A percentile compares a stretch with the other conserved stretches of the same genome.
Conservation (phyloP, 2,888 invertebrate genomes). For the Synergus umbraculus region DNA sequence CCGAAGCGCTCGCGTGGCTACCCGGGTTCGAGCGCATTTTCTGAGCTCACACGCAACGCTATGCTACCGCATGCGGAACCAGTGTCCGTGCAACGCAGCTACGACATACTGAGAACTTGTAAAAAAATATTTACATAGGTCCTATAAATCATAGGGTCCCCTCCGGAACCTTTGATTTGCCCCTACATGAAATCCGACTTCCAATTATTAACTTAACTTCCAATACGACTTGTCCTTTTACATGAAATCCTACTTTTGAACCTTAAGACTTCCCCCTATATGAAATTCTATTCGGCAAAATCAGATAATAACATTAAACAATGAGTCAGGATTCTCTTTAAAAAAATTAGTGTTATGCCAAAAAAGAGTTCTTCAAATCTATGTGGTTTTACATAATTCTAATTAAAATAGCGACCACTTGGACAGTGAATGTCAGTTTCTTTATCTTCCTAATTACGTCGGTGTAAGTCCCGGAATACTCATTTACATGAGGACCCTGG, state of each 20-base stretch:
- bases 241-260: no score
- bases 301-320: not conserved
- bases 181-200: no score
- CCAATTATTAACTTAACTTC: no score
- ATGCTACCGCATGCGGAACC: slow-evolving; percentile 37
- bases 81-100: not conserved
- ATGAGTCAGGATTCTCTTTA: not conserved
- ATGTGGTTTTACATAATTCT: not conserved
- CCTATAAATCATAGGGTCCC: no score
- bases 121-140: no score
- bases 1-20: slow-evolving; percentile 74
- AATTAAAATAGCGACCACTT: slow-evolving; percentile 25
- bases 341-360: not conserved
- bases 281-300: not conserved
- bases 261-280: no score
- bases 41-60: slow-evolving; percentile 54
- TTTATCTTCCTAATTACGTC: slow-evolving; percentile 37
- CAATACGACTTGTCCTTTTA: no score
- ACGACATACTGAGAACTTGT: not conserved
- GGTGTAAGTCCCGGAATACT: slow-evolving; percentile 35
- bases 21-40: slow-evolving; percentile 54
- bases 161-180: no score
- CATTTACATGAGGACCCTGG: slow-evolving; percentile 34
- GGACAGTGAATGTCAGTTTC: slow-evolving; percentile 2
- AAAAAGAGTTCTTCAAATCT: not conserved